phyloP scores from a whole-genome alignment of 2,113 vertebrate genomes.

The Chascanopsetta lugubris region DNA sequence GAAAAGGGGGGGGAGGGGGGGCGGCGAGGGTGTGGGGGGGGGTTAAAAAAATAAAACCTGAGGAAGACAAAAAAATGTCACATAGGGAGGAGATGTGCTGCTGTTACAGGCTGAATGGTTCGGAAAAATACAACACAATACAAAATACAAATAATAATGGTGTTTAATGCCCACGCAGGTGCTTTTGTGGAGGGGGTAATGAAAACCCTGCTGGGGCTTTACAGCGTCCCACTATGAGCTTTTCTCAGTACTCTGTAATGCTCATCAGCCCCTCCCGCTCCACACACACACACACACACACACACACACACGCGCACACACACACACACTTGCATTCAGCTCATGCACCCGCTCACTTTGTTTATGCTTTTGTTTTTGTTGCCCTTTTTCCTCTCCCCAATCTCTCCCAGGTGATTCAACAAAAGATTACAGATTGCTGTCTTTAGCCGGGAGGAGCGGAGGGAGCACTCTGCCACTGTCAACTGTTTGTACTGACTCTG shows the following conservation, averaged over 20 bases:
- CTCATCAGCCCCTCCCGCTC: conserved; percentile 37
- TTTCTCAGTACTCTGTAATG: conserved; percentile 40
- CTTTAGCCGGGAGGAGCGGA: conserved; percentile 47
- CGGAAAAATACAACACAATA: conserved; percentile 29
- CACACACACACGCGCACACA: conserved; percentile 13
- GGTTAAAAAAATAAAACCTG: conserved; percentile 20
- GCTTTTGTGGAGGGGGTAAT: conserved; percentile 44
- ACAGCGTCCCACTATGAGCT: conserved; percentile 40
- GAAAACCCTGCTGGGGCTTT: conserved; percentile 44
- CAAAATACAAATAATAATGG: too few relatives aligned
- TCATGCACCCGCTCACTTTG: conserved; percentile 36
- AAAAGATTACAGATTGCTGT: conserved; percentile 65
- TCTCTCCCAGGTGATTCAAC: conserved; percentile 62
- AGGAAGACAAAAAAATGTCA: conserved; percentile 26
- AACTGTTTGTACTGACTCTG: conserved; percentile 21
- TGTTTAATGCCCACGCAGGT: conserved; percentile 60
- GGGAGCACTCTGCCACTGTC: conserved; percentile 46
- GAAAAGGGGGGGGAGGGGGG: too few relatives aligned
- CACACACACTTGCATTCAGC: conserved; percentile 10
- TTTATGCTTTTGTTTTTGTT: conserved; percentile 39
- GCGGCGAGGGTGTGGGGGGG: too few relatives aligned
- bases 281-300: conserved; percentile 15
- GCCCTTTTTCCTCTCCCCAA: conserved; percentile 17
- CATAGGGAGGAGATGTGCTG: conserved; percentile 22
- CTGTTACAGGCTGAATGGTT: conserved; percentile 43